Evolutionary conservation across 2,888 invertebrate genomes (phyloP), one percentile per base, ranked within the genome.

Genomic region (Willowsia nigromaculata): DNA sequence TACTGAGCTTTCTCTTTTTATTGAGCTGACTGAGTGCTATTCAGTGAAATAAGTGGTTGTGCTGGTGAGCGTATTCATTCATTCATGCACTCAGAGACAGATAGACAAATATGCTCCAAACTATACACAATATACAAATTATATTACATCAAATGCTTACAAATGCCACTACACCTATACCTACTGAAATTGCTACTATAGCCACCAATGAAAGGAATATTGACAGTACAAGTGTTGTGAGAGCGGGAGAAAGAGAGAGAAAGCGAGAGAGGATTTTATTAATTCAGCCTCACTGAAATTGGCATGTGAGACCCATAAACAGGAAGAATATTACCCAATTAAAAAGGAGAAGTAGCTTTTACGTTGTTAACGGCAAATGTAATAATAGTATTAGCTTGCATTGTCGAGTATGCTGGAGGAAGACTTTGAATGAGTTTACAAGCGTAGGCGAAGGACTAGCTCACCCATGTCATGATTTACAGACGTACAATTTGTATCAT

Each of bases 271-370:
- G 85, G 85, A 76, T 88, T 88, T 82, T 88, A 88, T 88, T 88
- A 82, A 88, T 88, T 88, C 88, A 83, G 74, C 88, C 80, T 82
- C 47, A 82, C 74, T 88, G 82, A 81, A 88, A 88, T 88, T 88
- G 88, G 82, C 88, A 88, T 88, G 88, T 82, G 88, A 88, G 68
- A 76, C 53, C 88, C 82, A 88, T 88, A 88, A 88, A 88, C 82
- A 82, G 80, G 82, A 81, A 88, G 82, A 88, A 88, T 88, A 88
- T 88, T 88, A 83, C 88, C 88, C 88, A 88, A 88, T 82, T 88
- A 88, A 88, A 88, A 83, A 74, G 74, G 43, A 37, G 50, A 62
- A 81, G 71, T 40, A 71, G 87, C 43, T 87, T 87, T 87, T 81
- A 47, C 78, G 76, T 71, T 84, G 47, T 74, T 47, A 82, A 65